Conservation (phyloP, 1,140 invertebrate genomes). For the Harlomillsia oculata region DNA sequence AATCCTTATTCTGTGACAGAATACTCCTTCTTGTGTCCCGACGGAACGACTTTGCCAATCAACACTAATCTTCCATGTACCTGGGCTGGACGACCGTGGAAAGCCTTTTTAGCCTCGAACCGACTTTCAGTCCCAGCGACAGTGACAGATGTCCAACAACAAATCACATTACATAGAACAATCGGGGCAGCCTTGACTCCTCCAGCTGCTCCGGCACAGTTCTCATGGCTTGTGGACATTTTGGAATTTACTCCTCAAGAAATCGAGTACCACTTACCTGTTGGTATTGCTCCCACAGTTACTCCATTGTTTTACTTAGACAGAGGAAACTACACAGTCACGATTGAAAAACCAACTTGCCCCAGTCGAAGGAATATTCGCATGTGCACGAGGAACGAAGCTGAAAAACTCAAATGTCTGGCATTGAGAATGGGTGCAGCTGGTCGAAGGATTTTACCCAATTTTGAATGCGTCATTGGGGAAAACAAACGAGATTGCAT, state of each 20-base stretch:
- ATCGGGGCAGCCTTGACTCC: slow-evolving; percentile 5
- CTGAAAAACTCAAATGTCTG: slow-evolving; percentile 31
- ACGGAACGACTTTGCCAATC: slow-evolving; percentile 47
- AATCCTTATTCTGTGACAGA: slow-evolving; percentile 35
- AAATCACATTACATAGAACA: slow-evolving; percentile 22
- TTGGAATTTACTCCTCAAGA: slow-evolving; percentile 27
- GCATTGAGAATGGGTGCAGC: slow-evolving; percentile 23
- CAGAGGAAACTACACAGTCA: slow-evolving; percentile 32
- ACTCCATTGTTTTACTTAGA: slow-evolving; percentile 32
- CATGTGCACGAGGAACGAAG: slow-evolving; percentile 30
- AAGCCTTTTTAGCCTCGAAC: slow-evolving; percentile 29
- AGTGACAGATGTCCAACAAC: slow-evolving; percentile 27
- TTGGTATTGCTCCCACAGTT: slow-evolving; percentile 23
- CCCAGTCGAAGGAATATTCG: slow-evolving; percentile 26
- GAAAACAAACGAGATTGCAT: slow-evolving; percentile 31
- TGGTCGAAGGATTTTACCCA: slow-evolving; percentile 29
- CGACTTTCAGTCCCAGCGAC: slow-evolving; percentile 12
- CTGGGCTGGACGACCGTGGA: slow-evolving; percentile 35
- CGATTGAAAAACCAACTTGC: slow-evolving; percentile 34
- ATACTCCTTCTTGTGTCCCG: slow-evolving; percentile 56
- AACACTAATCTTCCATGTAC: slow-evolving; percentile 36
- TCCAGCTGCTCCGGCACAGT: neutral
- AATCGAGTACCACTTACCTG: slow-evolving; percentile 29
- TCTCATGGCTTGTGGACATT: slow-evolving; percentile 29
- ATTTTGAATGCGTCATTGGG: slow-evolving; percentile 31